Percentiles rank a stretch among this genome's conserved stretches.
Evolutionary conservation across 2,113 vertebrate species (phyloP).

Genomic region (Eubucco bourcierii): DNA sequence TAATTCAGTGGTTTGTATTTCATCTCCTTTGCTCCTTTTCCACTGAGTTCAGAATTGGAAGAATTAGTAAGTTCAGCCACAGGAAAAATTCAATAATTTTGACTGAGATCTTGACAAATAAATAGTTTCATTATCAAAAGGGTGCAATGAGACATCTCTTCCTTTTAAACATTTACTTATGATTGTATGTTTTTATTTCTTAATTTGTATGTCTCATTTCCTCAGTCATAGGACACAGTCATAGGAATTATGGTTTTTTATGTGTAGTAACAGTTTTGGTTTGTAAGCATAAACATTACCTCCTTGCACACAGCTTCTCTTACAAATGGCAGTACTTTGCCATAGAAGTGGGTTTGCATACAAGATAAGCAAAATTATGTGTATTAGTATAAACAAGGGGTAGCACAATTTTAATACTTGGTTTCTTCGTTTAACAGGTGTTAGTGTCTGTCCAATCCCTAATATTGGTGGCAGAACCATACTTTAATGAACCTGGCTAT

Average conservation of each 20-base stretch:
- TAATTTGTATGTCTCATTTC: background rate
- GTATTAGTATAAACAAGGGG: background rate
- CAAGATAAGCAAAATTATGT: background rate
- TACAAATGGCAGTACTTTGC: background rate
- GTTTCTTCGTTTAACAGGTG: conserved; percentile 78
- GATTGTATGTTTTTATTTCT: background rate
- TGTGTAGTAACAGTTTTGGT: background rate
- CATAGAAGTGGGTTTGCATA: background rate
- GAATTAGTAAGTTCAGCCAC: background rate
- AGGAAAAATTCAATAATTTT: background rate
- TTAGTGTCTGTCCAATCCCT: conserved; percentile 98
- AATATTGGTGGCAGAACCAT: conserved; percentile 95
- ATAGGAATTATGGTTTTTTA: accelerated
- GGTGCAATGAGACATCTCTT: background rate
- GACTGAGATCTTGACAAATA: background rate
- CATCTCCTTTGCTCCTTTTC: background rate
- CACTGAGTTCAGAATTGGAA: background rate
- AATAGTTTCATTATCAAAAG: background rate
- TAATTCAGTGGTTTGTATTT: background rate
- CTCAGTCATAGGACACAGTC: background rate
- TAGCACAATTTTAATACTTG: background rate
- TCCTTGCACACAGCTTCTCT: background rate
- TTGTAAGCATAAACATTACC: accelerated
- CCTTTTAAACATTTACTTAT: background rate
- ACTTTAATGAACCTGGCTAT: conserved; percentile 98